Percentiles rank a stretch among this genome's conserved stretches.
These are phyloP conservation scores for Tauraco erythrolophus DNA, from an alignment of 2,113 vertebrate species.

Conservation along the genomic window DNA sequence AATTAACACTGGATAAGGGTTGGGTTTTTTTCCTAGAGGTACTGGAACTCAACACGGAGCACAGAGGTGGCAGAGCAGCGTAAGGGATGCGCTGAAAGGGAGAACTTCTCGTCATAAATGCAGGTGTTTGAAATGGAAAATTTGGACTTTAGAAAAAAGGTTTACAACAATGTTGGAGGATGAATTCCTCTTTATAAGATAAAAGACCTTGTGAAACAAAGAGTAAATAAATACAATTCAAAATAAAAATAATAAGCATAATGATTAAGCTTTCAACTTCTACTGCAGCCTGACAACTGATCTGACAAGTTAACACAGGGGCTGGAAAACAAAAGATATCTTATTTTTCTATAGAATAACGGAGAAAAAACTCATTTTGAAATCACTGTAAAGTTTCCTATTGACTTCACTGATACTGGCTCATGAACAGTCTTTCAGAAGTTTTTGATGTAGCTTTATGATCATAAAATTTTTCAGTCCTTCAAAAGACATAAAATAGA, in stretches of 20 bases:
- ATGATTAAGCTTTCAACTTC: slow-evolving; percentile 20
- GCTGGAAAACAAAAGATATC: neutral
- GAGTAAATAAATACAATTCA: neutral
- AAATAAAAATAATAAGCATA: neutral
- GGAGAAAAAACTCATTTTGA: fast-evolving
- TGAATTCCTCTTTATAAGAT: neutral
- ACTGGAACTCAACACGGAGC: neutral
- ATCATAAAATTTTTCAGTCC: neutral
- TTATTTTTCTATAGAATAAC: neutral
- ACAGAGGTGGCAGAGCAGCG: neutral
- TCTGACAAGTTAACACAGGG: neutral
- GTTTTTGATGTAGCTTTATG: neutral
- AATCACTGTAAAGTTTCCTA: neutral
- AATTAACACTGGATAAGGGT: neutral
- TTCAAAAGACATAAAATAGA: neutral
- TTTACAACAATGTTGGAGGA: neutral
- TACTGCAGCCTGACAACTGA: neutral
- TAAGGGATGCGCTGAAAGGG: neutral
- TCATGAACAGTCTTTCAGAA: neutral
- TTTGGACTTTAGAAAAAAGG: neutral
- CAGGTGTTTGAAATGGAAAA: slow-evolving; percentile 49
- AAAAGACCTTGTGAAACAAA: neutral
- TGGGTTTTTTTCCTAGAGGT: neutral
- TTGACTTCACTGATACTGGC: neutral
- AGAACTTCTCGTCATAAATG: neutral